Evolutionary conservation across 2,888 invertebrate species (phyloP).

Genomic region (Adelphocoris suturalis): DNA sequence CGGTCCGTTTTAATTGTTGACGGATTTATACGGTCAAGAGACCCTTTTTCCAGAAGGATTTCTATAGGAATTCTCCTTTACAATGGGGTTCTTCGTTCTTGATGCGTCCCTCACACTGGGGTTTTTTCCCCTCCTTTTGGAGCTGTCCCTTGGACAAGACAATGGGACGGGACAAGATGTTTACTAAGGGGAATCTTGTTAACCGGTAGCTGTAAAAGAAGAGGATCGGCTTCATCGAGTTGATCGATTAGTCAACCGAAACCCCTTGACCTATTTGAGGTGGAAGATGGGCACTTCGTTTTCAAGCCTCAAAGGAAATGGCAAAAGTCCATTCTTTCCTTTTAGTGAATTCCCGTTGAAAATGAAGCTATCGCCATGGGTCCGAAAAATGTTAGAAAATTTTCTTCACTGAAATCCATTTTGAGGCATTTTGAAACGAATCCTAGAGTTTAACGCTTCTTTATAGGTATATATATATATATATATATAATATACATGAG

Average conservation of each 20-base stretch:
- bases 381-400: too few relatives aligned
- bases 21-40: slow-evolving; percentile 60
- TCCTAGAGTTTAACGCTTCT: too few relatives aligned
- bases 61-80: slow-evolving; percentile 59
- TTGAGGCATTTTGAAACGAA: too few relatives aligned
- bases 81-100: slow-evolving; percentile 43
- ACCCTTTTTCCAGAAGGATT: slow-evolving; percentile 12
- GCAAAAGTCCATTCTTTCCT: neutral
- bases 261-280: slow-evolving; percentile 48
- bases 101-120: neutral
- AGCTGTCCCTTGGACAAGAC: slow-evolving; percentile 46
- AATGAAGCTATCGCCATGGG: too few relatives aligned
- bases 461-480: too few relatives aligned
- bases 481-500: too few relatives aligned
- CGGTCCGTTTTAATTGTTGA: slow-evolving; percentile 68
- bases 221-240: neutral
- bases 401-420: too few relatives aligned
- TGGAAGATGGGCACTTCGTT: neutral
- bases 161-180: slow-evolving; percentile 49
- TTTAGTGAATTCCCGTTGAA: too few relatives aligned
- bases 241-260: slow-evolving; percentile 46
- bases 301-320: neutral
- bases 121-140: neutral
- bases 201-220: slow-evolving; percentile 56
- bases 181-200: slow-evolving; percentile 45